Evolutionary conservation across 2,888 invertebrate species (phyloP).

Genomic region (Apodemia mormo): DNA sequence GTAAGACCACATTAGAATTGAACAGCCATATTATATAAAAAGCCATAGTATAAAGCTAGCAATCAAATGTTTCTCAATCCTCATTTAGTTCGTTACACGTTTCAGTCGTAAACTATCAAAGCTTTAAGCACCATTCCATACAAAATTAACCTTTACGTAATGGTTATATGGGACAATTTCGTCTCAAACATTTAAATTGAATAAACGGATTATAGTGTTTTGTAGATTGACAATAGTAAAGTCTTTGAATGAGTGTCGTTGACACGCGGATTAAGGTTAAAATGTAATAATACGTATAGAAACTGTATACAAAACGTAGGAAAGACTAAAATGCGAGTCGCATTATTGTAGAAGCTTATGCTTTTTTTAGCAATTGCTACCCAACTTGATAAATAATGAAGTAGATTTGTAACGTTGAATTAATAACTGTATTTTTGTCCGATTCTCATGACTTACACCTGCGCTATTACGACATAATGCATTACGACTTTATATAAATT

Average conservation of each 20-base stretch:
- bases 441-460: too few relatives aligned
- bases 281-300: not conserved
- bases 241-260: slow-evolving; percentile 20
- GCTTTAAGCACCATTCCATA: not conserved
- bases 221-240: slow-evolving; percentile 11
- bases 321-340: not conserved
- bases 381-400: too few relatives aligned
- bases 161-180: not conserved
- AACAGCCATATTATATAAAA: not conserved
- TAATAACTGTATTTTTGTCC: too few relatives aligned
- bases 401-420: too few relatives aligned
- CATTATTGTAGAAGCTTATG: too few relatives aligned
- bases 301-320: not conserved
- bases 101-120: slow-evolving; percentile 16
- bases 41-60: not conserved
- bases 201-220: slow-evolving; percentile 9
- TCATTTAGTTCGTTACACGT: slow-evolving; percentile 24
- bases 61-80: slow-evolving; percentile 3
- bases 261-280: slow-evolving; percentile 7
- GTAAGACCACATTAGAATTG: too few relatives aligned
- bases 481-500: too few relatives aligned
- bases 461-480: too few relatives aligned
- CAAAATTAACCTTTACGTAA: not conserved
- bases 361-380: too few relatives aligned
- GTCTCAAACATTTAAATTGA: slow-evolving; percentile 6